Percentiles rank a stretch among this genome's conserved stretches.
Conservation (phyloP, 2,888 invertebrate genomes). For the Ormyrus nitidulus region DNA sequence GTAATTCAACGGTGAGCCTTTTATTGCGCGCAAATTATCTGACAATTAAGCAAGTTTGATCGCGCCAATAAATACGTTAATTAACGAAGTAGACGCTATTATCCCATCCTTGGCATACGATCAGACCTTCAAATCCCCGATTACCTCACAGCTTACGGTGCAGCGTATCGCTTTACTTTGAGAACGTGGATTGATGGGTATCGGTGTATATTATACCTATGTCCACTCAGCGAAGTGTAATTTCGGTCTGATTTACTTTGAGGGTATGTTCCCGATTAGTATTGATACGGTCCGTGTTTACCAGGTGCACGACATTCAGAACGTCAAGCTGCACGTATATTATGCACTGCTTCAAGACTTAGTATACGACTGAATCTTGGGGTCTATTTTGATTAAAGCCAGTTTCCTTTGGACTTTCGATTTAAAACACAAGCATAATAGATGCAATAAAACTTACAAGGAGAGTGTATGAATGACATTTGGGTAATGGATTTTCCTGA, state of each 20-base stretch:
- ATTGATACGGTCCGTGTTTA: conserved; percentile 42
- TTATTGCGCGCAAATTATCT: no score
- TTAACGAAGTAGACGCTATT: no score
- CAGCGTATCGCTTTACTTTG: conserved; percentile 24
- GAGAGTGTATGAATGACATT: no score
- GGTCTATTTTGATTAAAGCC: no score
- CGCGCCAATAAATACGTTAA: no score
- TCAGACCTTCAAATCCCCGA: conserved; percentile 25
- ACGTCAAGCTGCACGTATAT: conserved; percentile 16
- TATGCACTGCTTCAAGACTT: not conserved
- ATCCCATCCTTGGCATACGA: not conserved
- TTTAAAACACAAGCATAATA: no score
- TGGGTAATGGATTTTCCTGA: no score
- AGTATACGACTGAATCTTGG: no score
- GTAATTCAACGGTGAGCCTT: no score
- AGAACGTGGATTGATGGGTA: conserved; percentile 43
- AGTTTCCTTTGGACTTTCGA: no score
- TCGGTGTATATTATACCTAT: conserved; percentile 24
- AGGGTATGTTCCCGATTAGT: conserved; percentile 15
- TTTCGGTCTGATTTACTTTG: conserved; percentile 54
- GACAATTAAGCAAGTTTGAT: no score
- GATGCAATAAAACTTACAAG: no score
- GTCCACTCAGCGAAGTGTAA: conserved; percentile 27
- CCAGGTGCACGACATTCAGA: not conserved
- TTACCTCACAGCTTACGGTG: conserved; percentile 5